phyloP scores from a whole-genome alignment of 2,113 vertebrate species.

The Sander lucioperca region DNA sequence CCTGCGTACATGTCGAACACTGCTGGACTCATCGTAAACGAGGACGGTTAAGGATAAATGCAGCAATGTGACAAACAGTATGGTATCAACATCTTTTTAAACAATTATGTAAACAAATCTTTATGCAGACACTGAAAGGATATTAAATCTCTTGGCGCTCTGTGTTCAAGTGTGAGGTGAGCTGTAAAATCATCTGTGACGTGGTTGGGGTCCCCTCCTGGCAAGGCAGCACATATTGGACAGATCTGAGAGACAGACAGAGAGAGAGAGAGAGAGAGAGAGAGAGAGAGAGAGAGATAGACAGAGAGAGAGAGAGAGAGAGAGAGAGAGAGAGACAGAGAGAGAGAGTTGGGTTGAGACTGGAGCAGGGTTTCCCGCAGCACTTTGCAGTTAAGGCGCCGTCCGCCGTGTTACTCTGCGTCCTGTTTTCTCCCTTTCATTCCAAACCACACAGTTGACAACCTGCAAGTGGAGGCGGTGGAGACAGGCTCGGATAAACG shows the following conservation, averaged over 20 bases:
- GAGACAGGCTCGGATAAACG: too few species aligned
- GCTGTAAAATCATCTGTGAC: conserved; percentile 99
- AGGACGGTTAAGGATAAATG: conserved; percentile 84
- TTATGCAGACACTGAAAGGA: conserved; percentile 85
- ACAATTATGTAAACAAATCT: neutral
- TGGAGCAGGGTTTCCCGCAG: too few species aligned
- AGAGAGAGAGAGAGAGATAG: too few species aligned
- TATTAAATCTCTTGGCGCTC: conserved; percentile 99
- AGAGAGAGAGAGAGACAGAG: too few species aligned
- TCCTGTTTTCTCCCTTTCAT: too few species aligned
- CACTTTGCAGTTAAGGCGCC: too few species aligned
- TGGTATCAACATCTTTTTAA: neutral
- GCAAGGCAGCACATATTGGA: conserved; percentile 98
- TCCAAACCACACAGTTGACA: too few species aligned
- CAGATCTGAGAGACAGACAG: conserved; percentile 88
- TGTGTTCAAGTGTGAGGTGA: conserved; percentile 99
- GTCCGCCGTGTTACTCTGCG: too few species aligned
- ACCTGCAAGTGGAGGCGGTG: too few species aligned
- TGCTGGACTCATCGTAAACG: conserved; percentile 95
- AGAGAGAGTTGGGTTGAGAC: too few species aligned
- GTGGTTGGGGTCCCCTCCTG: conserved; percentile 99
- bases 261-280: too few species aligned
- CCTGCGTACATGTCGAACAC: conserved; percentile 97
- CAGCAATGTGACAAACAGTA: neutral
- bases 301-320: too few species aligned